A percentile compares a stretch with the other conserved stretches of the same genome.
Conservation (phyloP, 1,140 invertebrate genomes). For the Phthorimaea operculella region DNA sequence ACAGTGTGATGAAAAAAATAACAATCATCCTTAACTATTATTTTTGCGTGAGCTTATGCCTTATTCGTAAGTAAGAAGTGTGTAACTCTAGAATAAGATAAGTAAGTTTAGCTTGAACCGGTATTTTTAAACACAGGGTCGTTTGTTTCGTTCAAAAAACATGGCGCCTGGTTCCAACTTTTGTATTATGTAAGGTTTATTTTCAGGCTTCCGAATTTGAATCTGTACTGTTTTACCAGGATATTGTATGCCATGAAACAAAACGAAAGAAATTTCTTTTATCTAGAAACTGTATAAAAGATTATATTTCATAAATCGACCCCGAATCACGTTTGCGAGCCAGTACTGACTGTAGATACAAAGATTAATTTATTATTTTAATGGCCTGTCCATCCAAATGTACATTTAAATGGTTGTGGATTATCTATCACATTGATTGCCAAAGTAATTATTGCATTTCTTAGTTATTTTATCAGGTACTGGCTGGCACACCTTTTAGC, state of each 20-base stretch:
- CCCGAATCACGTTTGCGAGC: constrained; percentile 28
- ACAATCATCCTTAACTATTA: too few relatives aligned
- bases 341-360: constrained; percentile 27
- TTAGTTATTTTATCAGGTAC: constrained; percentile 47
- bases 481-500: constrained; percentile 43
- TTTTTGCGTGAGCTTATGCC: not conserved
- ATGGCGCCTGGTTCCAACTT: constrained; percentile 41
- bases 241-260: too few relatives aligned
- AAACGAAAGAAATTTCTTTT: constrained; percentile 45
- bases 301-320: constrained; percentile 35
- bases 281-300: constrained; percentile 43
- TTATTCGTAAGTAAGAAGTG: constrained; percentile 22
- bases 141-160: constrained; percentile 46
- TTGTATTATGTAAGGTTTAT: too few relatives aligned
- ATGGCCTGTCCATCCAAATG: not conserved
- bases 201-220: too few relatives aligned
- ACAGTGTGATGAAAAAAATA: too few relatives aligned
- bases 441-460: constrained; percentile 60
- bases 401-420: constrained; percentile 25
- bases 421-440: constrained; percentile 38
- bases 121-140: constrained; percentile 43
- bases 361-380: not conserved
- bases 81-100: constrained; percentile 33
- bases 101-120: constrained; percentile 26
- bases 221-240: too few relatives aligned